Evolutionary conservation across 2,797 vertebrate species (phyloP), one percentile per base, ranked within the genome.

Genomic region (Phaenicophaeus curvirostris): DNA sequence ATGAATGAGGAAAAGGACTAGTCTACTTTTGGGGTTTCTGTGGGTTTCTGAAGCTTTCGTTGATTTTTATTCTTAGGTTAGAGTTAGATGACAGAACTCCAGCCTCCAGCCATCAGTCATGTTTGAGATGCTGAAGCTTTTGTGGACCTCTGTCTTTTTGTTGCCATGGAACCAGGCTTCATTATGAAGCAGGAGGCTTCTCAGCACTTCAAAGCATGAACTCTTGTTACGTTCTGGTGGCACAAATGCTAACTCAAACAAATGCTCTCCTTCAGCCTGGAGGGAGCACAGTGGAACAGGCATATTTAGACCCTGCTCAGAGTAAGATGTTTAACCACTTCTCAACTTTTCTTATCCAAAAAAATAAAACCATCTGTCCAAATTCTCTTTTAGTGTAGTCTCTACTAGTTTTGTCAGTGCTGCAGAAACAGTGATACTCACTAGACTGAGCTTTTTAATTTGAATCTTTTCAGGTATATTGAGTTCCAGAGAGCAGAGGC

Each of bases 161-260:
- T 96, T 97, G 87, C 95, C 77, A 93, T 94, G 91, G 94, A 92
- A 84, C 74, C 91, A 94, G 89, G 79, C 94, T 79, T 78, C 63
- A 86, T 91, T 92, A 80, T 88, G 85, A 85, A 94, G 55, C 83
- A 61, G 30, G 55, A 93, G 77, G 80, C n/a, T 93, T 92, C 76
- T 94, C 59, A 25, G 76, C 28, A 25, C 89, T 96, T 95, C 76
- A 88, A 57, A 95, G 73, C 57, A 8, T 91, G 84, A 90, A 90
- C 94, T 94, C 88, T 76, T 82, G 48, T 94, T 93, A 54, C 20
- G 0, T 85, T 63, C 59, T 95, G 76, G 27, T 91, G 81, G 48
- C 66, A 46, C 83, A 85, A 31, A 50, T 91, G 79, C 28, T 59
- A 35, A 58, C 67, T 93, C 66, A 58, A 79, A 75, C 55, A 82